Evolutionary conservation across 1,140 invertebrate species (phyloP), one percentile per base, ranked within the genome.

Genomic region (Propsilocerus akamusi): DNA sequence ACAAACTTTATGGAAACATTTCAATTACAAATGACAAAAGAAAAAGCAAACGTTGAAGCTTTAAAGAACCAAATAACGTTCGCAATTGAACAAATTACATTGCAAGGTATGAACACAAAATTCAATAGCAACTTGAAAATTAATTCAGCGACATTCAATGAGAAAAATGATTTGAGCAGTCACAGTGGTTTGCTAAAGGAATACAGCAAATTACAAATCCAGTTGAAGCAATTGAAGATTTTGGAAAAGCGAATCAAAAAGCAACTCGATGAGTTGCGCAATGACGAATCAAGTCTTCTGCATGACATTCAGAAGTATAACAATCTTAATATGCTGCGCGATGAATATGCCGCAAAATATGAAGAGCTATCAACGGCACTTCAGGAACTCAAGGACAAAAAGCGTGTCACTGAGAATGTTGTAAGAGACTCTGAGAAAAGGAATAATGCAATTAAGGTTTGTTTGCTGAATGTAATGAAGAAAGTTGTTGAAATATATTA

Each of bases 1-100:
- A 81, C 88, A 57, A 69, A 76, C 25, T 89, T 90, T 60, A 72
- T 87, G 61, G 62, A 71, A 0, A 73, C 74, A 1, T 87, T 83
- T 64, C 81, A 87, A 55, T 70, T 77, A 26, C 79, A 72, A 52
- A 76, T 80, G 54, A 63, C 64, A 3, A 73, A 77, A 41, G 84
- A 87, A 67, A 59, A 72, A 34, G 3, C 8, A 52, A 41, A 49
- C 20, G 28, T 52, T 2, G 51, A 52, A 32, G 5, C 10, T 11
- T 20, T 52, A 5, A 52, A 52, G 25, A 52, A 47, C 26, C 37
- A 49, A 52, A 52, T 52, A 14, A 47, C 51, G 11, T 52, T 24
- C 25, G 51, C 51, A 4, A 52, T 52, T 25, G 51, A 52, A 34
- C 48, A 49, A 26, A 49, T 52, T 2, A 52, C 51, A 22, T 14